A percentile compares a stretch with the other conserved stretches of the same genome.
Conservation (phyloP, 2,113 vertebrate genomes). For the Tichodroma muraria region DNA sequence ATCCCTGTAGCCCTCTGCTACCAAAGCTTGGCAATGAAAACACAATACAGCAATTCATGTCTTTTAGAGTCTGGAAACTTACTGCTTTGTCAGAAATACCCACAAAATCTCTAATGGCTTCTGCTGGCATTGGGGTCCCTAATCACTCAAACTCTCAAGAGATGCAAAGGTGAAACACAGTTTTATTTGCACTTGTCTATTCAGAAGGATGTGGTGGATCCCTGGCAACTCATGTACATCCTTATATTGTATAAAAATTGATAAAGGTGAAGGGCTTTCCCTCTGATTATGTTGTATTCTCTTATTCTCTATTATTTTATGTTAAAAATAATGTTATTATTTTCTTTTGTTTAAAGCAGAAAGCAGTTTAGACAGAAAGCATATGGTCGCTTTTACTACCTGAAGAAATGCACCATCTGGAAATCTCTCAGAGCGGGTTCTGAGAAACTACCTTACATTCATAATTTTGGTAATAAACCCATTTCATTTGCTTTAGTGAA, state of each 20-base stretch:
- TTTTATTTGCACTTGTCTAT: neutral
- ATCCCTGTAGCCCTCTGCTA: neutral
- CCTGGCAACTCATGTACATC: neutral
- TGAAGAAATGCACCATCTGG: slow-evolving; percentile 20
- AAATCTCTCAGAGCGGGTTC: neutral
- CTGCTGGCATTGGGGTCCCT: neutral
- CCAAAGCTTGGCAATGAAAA: neutral
- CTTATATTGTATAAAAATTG: neutral
- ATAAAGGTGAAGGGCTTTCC: neutral
- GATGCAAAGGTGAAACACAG: neutral
- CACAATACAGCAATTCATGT: neutral
- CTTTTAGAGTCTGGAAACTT: neutral
- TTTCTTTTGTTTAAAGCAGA: neutral
- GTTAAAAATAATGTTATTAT: too few species aligned
- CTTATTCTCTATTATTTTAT: too few species aligned
- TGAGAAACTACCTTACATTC: neutral
- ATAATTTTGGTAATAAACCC: neutral
- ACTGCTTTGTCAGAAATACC: neutral
- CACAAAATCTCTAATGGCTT: neutral
- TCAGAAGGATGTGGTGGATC: neutral
- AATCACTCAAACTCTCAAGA: neutral
- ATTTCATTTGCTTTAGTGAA: neutral
- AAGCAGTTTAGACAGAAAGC: neutral
- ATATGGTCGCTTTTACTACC: neutral
- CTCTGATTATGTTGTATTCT: neutral